Conservation (phyloP, 1,140 invertebrate species). For the Heliconius hermathena region DNA sequence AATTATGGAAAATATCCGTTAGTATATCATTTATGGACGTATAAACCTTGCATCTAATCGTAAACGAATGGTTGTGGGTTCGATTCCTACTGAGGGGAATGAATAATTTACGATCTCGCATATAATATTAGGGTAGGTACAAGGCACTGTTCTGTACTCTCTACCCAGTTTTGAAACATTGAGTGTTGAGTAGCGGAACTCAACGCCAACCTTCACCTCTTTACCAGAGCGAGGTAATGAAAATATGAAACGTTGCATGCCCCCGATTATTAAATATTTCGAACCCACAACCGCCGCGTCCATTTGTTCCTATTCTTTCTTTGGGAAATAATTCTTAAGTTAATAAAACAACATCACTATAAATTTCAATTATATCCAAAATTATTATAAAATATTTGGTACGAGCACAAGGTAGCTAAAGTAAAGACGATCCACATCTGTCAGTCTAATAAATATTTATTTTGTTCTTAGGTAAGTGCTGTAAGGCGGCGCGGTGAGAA, state of each 20-base stretch:
- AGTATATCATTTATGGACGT: too few species aligned
- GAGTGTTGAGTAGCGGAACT: neutral
- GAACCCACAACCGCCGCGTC: neutral
- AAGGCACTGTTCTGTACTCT: too few species aligned
- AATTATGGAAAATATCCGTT: too few species aligned
- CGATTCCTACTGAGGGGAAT: too few species aligned
- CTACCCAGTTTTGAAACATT: neutral
- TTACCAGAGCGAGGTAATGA: neutral
- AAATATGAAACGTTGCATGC: too few species aligned
- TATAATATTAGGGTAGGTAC: too few species aligned
- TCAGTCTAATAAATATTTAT: constrained; percentile 29
- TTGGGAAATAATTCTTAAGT: too few species aligned
- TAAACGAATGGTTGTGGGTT: too few species aligned
- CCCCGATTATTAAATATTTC: neutral
- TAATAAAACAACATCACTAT: neutral
- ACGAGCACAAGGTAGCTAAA: neutral
- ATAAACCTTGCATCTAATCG: too few species aligned
- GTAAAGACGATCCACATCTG: neutral
- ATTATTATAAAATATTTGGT: neutral
- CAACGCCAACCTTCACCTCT: neutral
- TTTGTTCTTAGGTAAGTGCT: constrained; percentile 31
- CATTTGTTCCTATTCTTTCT: too few species aligned
- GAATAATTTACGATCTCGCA: neutral
- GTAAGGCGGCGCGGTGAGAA: constrained; percentile 9
- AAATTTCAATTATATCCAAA: neutral